Evolutionary conservation across 2,888 invertebrate genomes (phyloP).

Genomic region (Platycheirus albimanus): DNA sequence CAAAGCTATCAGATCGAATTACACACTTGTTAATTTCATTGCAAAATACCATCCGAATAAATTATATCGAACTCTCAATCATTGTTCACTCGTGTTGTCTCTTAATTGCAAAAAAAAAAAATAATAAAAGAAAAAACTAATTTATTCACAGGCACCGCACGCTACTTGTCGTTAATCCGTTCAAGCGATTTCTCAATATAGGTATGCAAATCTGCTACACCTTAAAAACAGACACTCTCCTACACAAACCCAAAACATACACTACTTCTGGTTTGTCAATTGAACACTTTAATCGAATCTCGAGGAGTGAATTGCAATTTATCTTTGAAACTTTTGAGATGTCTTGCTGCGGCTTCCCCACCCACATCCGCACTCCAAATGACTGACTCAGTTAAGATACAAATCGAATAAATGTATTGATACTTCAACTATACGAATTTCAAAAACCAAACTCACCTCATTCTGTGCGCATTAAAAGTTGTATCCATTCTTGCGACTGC

Average conservation of each 20-base stretch:
- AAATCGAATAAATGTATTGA: not conserved
- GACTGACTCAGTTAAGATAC: constrained; percentile 41
- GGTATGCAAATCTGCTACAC: constrained; percentile 24
- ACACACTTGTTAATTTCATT: constrained; percentile 7
- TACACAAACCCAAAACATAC: constrained; percentile 7
- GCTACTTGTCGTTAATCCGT: constrained; percentile 19
- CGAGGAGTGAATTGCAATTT: constrained; percentile 32
- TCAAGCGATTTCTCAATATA: constrained; percentile 16
- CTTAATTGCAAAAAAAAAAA: constrained; percentile 25
- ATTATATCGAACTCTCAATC: constrained; percentile 5
- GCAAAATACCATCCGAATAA: constrained; percentile 16
- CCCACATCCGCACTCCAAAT: constrained; percentile 18
- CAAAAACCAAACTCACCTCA: constrained; percentile 64
- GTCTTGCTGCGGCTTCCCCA: constrained; percentile 13
- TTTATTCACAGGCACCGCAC: constrained; percentile 13
- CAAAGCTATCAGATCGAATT: constrained; percentile 9
- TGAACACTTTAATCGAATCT: constrained; percentile 44
- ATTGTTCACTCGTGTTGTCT: constrained; percentile 12
- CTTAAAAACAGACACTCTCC: constrained; percentile 27
- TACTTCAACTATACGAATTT: not conserved
- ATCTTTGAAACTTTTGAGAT: constrained; percentile 20
- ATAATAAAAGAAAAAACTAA: too few species aligned
- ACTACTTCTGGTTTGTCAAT: constrained; percentile 11
- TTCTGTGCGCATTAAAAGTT: constrained; percentile 53
- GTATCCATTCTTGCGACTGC: constrained; percentile 50